phyloP scores from a whole-genome alignment of 1,140 invertebrate genomes.

The Dolichoris vasculosae region DNA sequence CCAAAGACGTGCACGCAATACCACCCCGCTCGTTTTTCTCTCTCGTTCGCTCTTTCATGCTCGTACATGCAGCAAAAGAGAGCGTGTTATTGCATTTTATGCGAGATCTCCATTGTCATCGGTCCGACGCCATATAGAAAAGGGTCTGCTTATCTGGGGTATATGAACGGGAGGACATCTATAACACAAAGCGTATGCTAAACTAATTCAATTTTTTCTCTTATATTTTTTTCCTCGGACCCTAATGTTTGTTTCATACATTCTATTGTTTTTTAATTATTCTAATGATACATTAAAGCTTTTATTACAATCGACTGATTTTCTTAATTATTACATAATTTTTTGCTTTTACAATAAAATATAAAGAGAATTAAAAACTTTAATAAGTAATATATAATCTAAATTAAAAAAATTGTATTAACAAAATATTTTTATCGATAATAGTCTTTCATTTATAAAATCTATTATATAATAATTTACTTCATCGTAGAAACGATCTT shows the following conservation, averaged over 20 bases:
- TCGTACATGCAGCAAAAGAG: conserved; percentile 59
- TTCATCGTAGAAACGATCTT: neutral
- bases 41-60: neutral
- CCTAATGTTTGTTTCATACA: conserved; percentile 39
- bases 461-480: neutral
- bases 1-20: conserved; percentile 54
- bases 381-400: too few species aligned
- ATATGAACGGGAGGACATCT: conserved; percentile 19
- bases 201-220: conserved; percentile 47
- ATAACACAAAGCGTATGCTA: conserved; percentile 33
- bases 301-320: neutral
- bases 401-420: too few species aligned
- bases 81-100: conserved; percentile 71
- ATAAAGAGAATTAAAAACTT: neutral
- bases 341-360: neutral
- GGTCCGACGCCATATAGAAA: conserved; percentile 19
- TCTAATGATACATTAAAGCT: neutral
- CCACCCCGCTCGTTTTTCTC: neutral
- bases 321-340: neutral
- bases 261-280: conserved; percentile 37
- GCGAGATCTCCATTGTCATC: conserved; percentile 58
- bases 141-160: conserved; percentile 29
- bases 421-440: too few species aligned
- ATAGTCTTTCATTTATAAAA: too few species aligned
- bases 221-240: neutral